A percentile compares a stretch with the other conserved stretches of the same genome.
Evolutionary conservation across 2,113 vertebrate species (phyloP).

Genomic region (Albula glossodonta): DNA sequence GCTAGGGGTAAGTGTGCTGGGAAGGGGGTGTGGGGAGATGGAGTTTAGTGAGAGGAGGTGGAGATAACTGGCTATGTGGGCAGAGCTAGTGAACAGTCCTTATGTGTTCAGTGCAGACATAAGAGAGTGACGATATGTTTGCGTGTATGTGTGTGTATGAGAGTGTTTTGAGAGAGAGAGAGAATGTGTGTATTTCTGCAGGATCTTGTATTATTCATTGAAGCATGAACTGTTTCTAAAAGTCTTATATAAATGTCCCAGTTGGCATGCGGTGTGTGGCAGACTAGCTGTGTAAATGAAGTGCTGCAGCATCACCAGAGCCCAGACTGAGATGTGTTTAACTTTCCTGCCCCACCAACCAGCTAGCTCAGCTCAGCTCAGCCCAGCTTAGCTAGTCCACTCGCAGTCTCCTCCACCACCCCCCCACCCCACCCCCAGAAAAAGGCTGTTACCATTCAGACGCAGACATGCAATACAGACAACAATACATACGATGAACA

Average conservation of each 20-base stretch:
- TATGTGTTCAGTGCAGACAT: not conserved
- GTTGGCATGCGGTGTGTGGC: slow-evolving; percentile 53
- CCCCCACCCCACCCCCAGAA: too few species aligned
- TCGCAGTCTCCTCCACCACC: not conserved
- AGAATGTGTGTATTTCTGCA: slow-evolving; percentile 26
- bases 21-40: slow-evolving; percentile 19
- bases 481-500: slow-evolving; percentile 33
- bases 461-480: not conserved
- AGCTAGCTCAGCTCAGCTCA: not conserved
- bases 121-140: not conserved
- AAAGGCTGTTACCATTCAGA: too few species aligned
- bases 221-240: slow-evolving; percentile 63
- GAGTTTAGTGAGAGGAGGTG: not conserved
- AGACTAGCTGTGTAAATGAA: not conserved
- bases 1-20: slow-evolving; percentile 83
- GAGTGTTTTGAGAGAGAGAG: not conserved
- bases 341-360: slow-evolving; percentile 16
- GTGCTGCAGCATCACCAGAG: not conserved
- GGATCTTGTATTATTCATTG: slow-evolving; percentile 57
- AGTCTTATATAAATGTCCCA: slow-evolving; percentile 73
- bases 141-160: slow-evolving; percentile 24
- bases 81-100: not conserved
- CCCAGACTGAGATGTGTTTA: not conserved
- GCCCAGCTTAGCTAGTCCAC: not conserved
- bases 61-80: not conserved